Conservation (phyloP, 2,113 vertebrate genomes). For the Leptocoma aspasia region DNA sequence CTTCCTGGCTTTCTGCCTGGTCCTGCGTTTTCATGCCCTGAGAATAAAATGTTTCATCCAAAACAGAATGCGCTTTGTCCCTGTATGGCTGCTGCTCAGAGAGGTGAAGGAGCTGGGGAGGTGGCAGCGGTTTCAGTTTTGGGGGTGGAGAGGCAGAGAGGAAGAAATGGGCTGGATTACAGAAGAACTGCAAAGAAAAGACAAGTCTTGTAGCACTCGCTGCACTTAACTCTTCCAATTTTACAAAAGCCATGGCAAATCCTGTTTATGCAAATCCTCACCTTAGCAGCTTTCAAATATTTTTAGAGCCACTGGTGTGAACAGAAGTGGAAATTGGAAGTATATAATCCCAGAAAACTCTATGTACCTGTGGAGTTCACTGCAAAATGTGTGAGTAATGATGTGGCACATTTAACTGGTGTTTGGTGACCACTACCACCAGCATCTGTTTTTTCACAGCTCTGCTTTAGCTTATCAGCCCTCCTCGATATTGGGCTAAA, state of each 20-base stretch:
- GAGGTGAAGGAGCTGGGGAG: conserved; percentile 22
- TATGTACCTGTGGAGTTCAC: not conserved
- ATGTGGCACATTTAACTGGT: not conserved
- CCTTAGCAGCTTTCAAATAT: not conserved
- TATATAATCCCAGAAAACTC: not conserved
- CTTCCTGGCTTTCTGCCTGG: conserved; percentile 17
- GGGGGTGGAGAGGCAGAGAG: not conserved
- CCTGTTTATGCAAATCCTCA: not conserved
- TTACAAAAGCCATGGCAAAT: not conserved
- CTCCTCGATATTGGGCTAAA: not conserved
- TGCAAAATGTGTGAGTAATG: not conserved
- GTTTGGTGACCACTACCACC: not conserved
- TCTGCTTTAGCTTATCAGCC: not conserved
- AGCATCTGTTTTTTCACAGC: not conserved
- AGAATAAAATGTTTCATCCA: not conserved
- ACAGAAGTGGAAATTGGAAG: not conserved
- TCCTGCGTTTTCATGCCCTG: not conserved
- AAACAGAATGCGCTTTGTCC: conserved; percentile 31
- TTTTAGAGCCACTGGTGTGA: not conserved
- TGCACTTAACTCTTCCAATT: not conserved
- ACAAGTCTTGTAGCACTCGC: not conserved
- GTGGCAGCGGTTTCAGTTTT: not conserved
- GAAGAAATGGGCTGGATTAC: not conserved
- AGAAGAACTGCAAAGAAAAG: not conserved
- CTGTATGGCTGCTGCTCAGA: not conserved